These are phyloP conservation scores for Drosophila lacertosa DNA, from an alignment of 1,140 invertebrate species.

Conservation along the genomic window DNA sequence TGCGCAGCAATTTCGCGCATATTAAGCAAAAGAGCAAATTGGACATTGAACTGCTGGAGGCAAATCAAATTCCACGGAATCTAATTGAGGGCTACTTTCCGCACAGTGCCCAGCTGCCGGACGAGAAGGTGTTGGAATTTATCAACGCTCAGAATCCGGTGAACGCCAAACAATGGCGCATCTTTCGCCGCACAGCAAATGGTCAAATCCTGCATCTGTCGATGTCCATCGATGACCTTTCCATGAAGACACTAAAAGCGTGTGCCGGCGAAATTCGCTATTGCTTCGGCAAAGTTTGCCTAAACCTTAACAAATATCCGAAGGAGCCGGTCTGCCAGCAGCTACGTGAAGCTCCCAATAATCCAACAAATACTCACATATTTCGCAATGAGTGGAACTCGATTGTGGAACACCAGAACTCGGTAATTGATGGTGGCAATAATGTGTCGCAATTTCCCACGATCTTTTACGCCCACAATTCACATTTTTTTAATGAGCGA, in stretches of 20 bases:
- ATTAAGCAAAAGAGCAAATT: neutral
- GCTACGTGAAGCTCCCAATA: neutral
- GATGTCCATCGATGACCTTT: neutral
- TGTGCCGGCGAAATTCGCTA: neutral
- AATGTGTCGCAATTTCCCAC: too few relatives aligned
- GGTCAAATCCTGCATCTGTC: neutral
- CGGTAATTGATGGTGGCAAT: too few relatives aligned
- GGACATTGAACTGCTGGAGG: slow-evolving; percentile 4
- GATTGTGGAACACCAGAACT: too few relatives aligned
- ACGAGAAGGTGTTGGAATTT: neutral
- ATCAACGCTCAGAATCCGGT: slow-evolving; percentile 4
- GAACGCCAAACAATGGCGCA: neutral
- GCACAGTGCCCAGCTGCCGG: neutral
- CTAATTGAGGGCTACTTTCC: slow-evolving; percentile 1
- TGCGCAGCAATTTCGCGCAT: neutral
- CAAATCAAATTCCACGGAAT: neutral
- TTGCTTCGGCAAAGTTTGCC: neutral
- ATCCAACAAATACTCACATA: neutral
- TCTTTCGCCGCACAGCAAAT: neutral
- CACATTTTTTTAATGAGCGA: too few relatives aligned
- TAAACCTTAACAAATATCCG: neutral
- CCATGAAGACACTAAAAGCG: neutral
- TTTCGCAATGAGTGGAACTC: too few relatives aligned
- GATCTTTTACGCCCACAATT: too few relatives aligned
- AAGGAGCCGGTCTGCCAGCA: neutral